Evolutionary conservation across 2,113 vertebrate species (phyloP).

Genomic region (Silurus meridionalis): DNA sequence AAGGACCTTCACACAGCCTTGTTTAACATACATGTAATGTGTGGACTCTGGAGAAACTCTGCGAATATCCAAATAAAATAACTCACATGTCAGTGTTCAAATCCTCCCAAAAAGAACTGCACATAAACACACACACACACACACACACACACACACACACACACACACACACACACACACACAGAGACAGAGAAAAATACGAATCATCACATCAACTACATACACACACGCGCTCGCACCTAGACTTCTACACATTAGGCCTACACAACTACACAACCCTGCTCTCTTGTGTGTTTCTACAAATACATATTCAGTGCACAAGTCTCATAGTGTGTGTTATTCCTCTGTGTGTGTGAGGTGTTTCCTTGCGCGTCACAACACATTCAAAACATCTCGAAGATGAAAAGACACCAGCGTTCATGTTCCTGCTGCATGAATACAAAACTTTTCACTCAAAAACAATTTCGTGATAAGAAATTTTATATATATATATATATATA

Average conservation of each 20-base stretch:
- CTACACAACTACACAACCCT: neutral
- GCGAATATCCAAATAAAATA: conserved; percentile 48
- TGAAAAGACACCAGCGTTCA: no score
- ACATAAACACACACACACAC: conserved; percentile 36
- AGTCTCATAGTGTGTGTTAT: neutral
- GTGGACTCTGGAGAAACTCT: conserved; percentile 31
- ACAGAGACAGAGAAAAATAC: neutral
- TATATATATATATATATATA: no score
- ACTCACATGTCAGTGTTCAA: conserved; percentile 37
- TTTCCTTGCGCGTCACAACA: neutral
- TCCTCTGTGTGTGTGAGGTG: neutral
- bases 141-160: neutral
- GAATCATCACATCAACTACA: neutral
- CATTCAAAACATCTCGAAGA: neutral
- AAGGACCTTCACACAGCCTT: conserved; percentile 34
- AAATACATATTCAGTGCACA: neutral
- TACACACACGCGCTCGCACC: neutral
- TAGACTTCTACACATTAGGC: neutral
- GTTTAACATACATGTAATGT: conserved; percentile 41
- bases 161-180: neutral
- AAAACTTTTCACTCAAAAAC: no score
- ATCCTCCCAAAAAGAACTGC: conserved; percentile 9
- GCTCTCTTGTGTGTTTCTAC: neutral
- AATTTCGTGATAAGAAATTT: no score
- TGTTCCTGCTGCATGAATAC: no score